A percentile compares a stretch with the other conserved stretches of the same genome.
These are phyloP conservation scores for Caenorhabditis sp. DNA, from an alignment of 2,888 invertebrate species.

Conservation along the genomic window DNA sequence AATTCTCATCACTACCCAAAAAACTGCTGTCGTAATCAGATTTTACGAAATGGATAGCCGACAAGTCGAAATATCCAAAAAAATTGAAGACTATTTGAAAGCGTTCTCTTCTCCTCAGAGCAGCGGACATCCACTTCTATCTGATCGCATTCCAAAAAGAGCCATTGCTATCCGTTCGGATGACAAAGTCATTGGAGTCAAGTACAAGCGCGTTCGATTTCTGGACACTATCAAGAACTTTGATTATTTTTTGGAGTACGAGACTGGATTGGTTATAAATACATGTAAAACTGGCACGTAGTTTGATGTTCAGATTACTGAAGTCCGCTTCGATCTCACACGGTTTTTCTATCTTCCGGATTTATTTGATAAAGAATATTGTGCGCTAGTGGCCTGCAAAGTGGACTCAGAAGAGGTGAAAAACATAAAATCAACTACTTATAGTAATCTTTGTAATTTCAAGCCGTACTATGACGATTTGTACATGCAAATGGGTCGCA, in stretches of 20 bases:
- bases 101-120: not conserved
- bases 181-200: not conserved
- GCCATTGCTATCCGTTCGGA: not conserved
- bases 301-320: not conserved
- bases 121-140: not conserved
- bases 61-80: not conserved
- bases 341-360: conserved; percentile 3
- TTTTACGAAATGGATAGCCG: not conserved
- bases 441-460: not conserved
- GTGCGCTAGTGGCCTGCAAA: not conserved
- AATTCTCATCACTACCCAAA: not conserved
- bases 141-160: not conserved
- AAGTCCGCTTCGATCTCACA: not conserved
- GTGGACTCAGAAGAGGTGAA: not conserved
- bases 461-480: not conserved
- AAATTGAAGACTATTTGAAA: not conserved
- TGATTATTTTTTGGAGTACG: conserved; percentile 9
- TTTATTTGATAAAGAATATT: not conserved
- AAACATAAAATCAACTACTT: not conserved
- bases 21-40: not conserved
- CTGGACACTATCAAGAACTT: not conserved
- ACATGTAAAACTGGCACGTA: not conserved
- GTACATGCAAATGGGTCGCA: not conserved
- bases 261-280: not conserved
- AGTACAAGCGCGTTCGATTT: not conserved